These are phyloP conservation scores for Petaurus breviceps DNA, from an alignment of 2,113 vertebrate genomes.

Conservation along the genomic window DNA sequence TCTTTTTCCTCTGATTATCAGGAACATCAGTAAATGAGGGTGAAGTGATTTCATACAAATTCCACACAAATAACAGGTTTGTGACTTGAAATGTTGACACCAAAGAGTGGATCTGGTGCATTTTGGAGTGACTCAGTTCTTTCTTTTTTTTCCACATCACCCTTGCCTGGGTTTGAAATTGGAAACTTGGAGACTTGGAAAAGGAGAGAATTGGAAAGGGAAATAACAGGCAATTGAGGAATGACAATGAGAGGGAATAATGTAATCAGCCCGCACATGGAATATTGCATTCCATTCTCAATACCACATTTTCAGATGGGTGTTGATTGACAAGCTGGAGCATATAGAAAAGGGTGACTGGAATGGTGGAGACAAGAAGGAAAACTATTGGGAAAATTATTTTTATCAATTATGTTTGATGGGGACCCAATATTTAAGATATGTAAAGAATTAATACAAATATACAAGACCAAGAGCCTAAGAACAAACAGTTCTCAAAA, in stretches of 20 bases:
- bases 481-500: neutral
- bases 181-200: neutral
- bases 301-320: neutral
- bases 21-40: neutral
- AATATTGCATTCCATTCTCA: neutral
- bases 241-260: neutral
- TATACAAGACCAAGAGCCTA: neutral
- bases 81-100: neutral
- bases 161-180: neutral
- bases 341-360: neutral
- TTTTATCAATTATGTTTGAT: neutral
- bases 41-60: neutral
- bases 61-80: neutral
- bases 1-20: neutral
- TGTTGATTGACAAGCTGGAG: neutral
- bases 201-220: neutral
- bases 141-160: neutral
- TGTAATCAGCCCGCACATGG: neutral
- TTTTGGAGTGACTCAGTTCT: neutral
- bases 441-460: neutral
- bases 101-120: neutral
- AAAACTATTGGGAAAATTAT: neutral
- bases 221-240: neutral
- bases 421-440: neutral
- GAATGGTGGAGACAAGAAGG: neutral